A percentile compares a stretch with the other conserved stretches of the same genome.
Conservation (phyloP, 2,888 invertebrate genomes). For the Apodemia hepburni region DNA sequence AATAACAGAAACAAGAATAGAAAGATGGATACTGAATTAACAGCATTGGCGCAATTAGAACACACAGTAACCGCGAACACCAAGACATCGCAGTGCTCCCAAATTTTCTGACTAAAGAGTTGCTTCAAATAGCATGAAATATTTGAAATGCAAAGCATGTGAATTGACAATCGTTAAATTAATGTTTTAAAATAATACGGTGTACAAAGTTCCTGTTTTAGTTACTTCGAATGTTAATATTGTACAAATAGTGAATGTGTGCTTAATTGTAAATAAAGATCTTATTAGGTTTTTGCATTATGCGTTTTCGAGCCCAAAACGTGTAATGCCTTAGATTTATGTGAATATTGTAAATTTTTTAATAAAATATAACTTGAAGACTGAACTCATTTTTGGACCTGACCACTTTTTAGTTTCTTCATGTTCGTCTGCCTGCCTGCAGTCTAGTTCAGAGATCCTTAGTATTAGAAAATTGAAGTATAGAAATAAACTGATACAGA, state of each 20-base stretch:
- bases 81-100: slow-evolving; percentile 76
- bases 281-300: slow-evolving; percentile 40
- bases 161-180: slow-evolving; percentile 37
- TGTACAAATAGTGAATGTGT: slow-evolving; percentile 32
- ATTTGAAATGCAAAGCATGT: slow-evolving; percentile 64
- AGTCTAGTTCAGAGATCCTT: too few relatives aligned
- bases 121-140: slow-evolving; percentile 72
- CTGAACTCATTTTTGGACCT: slow-evolving; percentile 5
- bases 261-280: slow-evolving; percentile 32
- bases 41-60: slow-evolving; percentile 66
- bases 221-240: slow-evolving; percentile 32
- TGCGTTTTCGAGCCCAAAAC: slow-evolving; percentile 76
- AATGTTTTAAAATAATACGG: slow-evolving; percentile 40
- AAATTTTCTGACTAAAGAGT: slow-evolving; percentile 76
- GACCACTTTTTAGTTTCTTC: background rate
- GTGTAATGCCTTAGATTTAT: slow-evolving; percentile 42
- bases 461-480: too few relatives aligned
- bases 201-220: slow-evolving; percentile 57
- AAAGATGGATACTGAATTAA: slow-evolving; percentile 68
- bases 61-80: slow-evolving; percentile 67
- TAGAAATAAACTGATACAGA: too few relatives aligned
- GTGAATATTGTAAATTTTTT: slow-evolving; percentile 38
- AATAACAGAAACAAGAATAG: slow-evolving; percentile 58
- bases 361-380: slow-evolving; percentile 39
- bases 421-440: too few relatives aligned